A percentile compares a stretch with the other conserved stretches of the same genome.
Conservation (phyloP, 2,797 vertebrate species). For the Macropodus opercularis region DNA sequence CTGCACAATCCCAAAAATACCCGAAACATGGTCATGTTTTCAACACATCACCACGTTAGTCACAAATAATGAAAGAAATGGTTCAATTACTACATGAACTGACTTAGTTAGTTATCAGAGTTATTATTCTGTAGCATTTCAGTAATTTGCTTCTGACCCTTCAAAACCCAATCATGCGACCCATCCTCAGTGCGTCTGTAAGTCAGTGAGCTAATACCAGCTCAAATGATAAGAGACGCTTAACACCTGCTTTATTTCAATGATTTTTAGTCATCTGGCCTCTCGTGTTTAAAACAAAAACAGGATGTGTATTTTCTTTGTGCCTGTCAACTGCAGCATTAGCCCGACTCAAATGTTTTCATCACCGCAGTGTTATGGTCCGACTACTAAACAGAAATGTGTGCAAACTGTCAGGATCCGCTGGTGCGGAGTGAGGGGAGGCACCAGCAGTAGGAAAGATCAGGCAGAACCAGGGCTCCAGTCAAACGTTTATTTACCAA, state of each 20-base stretch:
- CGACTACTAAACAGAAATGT: constrained; percentile 31
- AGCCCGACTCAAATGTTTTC: constrained; percentile 24
- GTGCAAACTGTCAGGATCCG: no score
- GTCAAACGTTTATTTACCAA: no score
- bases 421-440: no score
- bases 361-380: constrained; percentile 9
- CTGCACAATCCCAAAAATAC: background rate
- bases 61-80: background rate
- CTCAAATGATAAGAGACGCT: background rate
- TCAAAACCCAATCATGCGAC: background rate
- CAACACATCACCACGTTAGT: background rate
- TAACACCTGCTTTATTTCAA: background rate
- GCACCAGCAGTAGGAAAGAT: no score
- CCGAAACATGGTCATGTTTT: background rate
- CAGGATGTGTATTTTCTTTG: background rate
- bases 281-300: background rate
- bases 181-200: background rate
- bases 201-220: background rate
- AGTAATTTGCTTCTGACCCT: background rate
- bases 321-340: background rate
- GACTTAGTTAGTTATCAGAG: no score
- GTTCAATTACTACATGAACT: background rate
- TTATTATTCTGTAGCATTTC: background rate
- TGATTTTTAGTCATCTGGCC: background rate
- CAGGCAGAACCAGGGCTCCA: no score